Percentiles rank a stretch among this genome's conserved stretches.
Conservation (phyloP, 1,140 invertebrate genomes). For the Dendrolimus punctatus region DNA sequence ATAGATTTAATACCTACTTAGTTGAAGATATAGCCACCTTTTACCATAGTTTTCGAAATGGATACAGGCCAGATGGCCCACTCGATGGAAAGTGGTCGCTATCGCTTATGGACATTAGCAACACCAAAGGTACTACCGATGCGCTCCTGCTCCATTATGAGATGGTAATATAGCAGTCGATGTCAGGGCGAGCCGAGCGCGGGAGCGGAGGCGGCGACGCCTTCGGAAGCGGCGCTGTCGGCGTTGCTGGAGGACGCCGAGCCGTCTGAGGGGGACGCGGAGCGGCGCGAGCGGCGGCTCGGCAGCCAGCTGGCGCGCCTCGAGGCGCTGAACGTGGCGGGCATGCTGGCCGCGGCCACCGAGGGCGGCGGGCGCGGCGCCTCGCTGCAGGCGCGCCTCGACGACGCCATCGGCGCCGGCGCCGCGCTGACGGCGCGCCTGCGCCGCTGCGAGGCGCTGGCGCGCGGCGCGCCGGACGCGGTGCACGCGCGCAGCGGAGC, state of each 20-base stretch:
- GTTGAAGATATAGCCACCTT: too few relatives aligned
- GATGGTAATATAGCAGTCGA: too few relatives aligned
- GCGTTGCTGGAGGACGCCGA: conserved; percentile 40
- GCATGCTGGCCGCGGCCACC: conserved; percentile 55
- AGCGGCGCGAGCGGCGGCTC: conserved; percentile 41
- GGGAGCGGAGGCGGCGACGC: conserved; percentile 9
- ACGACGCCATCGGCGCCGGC: conserved; percentile 22
- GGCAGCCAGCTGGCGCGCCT: conserved; percentile 41
- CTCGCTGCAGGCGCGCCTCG: conserved; percentile 32
- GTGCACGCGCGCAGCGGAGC: conserved; percentile 32
- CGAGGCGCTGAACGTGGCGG: conserved; percentile 53
- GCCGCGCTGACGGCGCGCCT: conserved; percentile 24
- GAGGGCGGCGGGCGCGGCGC: conserved; percentile 39
- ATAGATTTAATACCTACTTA: too few relatives aligned
- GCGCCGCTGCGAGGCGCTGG: conserved; percentile 23
- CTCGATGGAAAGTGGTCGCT: too few relatives aligned
- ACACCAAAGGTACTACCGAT: too few relatives aligned
- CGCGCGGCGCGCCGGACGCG: conserved; percentile 30
- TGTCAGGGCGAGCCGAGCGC: too few relatives aligned
- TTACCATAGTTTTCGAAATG: too few relatives aligned
- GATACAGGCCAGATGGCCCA: too few relatives aligned
- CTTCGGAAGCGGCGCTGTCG: conserved; percentile 40
- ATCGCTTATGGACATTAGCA: too few relatives aligned
- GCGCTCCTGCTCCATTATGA: too few relatives aligned
- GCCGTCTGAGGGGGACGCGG: conserved; percentile 40